These are phyloP conservation scores for Eulemur macaco DNA, from an alignment of 2,113 vertebrate genomes.

Conservation along the genomic window DNA sequence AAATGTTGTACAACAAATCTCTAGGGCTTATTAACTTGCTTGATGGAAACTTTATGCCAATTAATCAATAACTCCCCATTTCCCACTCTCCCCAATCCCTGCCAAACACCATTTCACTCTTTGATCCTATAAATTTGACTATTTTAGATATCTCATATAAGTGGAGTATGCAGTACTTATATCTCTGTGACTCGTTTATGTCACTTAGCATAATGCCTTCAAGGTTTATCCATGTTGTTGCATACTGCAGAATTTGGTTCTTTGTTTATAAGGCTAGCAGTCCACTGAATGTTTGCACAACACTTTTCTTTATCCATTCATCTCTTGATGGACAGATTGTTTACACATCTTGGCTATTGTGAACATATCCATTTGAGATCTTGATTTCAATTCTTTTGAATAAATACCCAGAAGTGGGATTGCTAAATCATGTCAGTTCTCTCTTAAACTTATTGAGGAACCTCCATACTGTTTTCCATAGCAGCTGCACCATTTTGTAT, in stretches of 20 bases:
- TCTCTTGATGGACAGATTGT: neutral
- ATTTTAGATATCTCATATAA: neutral
- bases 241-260: neutral
- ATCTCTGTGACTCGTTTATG: neutral
- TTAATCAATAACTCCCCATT: neutral
- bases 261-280: neutral
- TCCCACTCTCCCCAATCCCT: neutral
- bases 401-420: neutral
- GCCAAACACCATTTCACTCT: neutral
- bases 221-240: neutral
- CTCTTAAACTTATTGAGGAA: neutral
- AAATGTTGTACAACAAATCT: neutral
- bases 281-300: neutral
- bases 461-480: neutral
- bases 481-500: neutral
- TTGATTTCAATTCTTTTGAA: neutral
- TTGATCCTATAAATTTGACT: neutral
- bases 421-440: neutral
- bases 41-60: neutral
- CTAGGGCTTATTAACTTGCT: neutral
- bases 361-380: neutral
- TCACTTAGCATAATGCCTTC: neutral
- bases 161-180: neutral
- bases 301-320: neutral
- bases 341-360: neutral